Evolutionary conservation across 2,888 invertebrate genomes (phyloP), one percentile per base, ranked within the genome.

Genomic region (Hofmannophila pseudospretella): DNA sequence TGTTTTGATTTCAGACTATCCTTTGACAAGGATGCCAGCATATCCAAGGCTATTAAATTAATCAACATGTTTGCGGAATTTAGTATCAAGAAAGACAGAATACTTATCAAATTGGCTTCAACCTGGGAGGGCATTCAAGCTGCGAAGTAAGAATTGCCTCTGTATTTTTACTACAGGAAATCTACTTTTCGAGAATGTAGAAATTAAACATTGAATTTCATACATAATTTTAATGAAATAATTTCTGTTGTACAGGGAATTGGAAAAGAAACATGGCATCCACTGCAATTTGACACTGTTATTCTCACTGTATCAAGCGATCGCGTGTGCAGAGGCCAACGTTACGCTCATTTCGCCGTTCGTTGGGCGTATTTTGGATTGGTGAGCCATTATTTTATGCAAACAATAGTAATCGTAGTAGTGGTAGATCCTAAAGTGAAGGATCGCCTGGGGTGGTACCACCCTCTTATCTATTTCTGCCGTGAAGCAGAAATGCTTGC

Each of bases 71-170:
- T 99, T 79, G 92, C 95, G 60, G 94, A 96, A 42, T 90, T 93
- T 62, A 98, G 98, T 3, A 93, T 99, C 36, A 87, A 89, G 43
- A 98, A 97, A 69, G 96, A 99, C 9, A 90, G 99, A 37, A 93
- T 99, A 68, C 89, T 99, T 11, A 99, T 99, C 50, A 99, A 99
- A 80, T 88, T 99, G 49, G 97, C 98, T 0, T 97, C 98, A 1
- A 99, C 99, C 0, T 99, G 99, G 99, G 99, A 99, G 87, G 99
- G 99, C 16, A 98, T 99, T 48, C 96, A 98, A 86, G 99, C 99
- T 20, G 99, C 98, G 12, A 95, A 91, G 96, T 96, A 87, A 85
- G 88, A 45, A 4, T 16, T 16, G 3, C 16, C 16, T 16, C 5
- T 16, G 16, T 4, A 16, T n/a, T n/a, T n/a, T n/a, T n/a, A n/a